Percentiles rank a stretch among this genome's conserved stretches.
These are phyloP conservation scores for Rallus crepitans DNA, from an alignment of 2,797 vertebrate genomes.

Conservation along the genomic window DNA sequence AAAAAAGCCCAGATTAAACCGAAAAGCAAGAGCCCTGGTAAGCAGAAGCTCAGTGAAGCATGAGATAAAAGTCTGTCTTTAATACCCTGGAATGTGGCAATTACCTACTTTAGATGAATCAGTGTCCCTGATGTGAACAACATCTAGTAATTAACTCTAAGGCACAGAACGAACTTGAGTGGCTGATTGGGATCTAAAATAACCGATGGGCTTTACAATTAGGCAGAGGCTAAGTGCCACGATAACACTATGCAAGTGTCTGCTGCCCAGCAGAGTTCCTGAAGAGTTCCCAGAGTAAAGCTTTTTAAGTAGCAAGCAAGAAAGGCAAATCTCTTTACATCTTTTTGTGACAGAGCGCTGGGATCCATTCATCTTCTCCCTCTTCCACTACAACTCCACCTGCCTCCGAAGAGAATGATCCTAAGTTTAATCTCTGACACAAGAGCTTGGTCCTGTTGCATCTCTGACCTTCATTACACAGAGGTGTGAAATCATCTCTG, in stretches of 20 bases:
- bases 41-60: not conserved
- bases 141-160: conserved; percentile 3
- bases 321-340: not conserved
- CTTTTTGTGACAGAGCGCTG: not conserved
- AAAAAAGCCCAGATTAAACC: not conserved
- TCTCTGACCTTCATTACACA: not conserved
- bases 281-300: not conserved
- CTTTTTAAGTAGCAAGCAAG: not conserved
- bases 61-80: not conserved
- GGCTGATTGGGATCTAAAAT: not conserved
- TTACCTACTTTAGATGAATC: not conserved
- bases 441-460: not conserved
- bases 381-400: not conserved
- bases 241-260: not conserved
- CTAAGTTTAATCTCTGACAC: not conserved
- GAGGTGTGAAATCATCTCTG: not conserved
- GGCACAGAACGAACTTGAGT: not conserved
- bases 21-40: not conserved
- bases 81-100: not conserved
- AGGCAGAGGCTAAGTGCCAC: not conserved
- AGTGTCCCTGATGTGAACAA: not conserved
- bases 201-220: not conserved
- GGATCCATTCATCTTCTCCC: not conserved
- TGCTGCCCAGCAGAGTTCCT: not conserved
- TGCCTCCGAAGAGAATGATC: not conserved